Evolutionary conservation across 1,140 invertebrate species (phyloP), one percentile per base, ranked within the genome.

Genomic region (Laupala kohalensis): DNA sequence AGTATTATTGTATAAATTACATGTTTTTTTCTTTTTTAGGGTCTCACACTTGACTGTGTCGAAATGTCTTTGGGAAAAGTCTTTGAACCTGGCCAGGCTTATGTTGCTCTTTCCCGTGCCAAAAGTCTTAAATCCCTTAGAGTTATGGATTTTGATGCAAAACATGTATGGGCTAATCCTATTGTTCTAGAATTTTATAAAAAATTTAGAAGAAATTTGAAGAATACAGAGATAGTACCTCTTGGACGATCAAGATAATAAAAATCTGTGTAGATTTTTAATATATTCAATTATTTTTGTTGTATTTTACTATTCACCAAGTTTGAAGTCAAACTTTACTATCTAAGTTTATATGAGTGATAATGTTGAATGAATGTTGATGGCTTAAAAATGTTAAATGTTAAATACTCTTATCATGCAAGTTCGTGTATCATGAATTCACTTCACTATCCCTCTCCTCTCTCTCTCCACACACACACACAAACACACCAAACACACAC

Each of bases 11-110:
- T n/a, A 23, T 13, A 26, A 23, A 24, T 53, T 68, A 29, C 70
- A 4, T 70, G 67, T 30, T 25, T 6, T 74, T n/a, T 73, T n/a
- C 64, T 66, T 30, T 76, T 78, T 25, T 78, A 97, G 86, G 96
- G 96, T 5, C 85, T 98, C 77, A 97, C 95, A 9, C 83, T 98
- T 70, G 95, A 98, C 78, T 96, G 94, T 83, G 94, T 97, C 0
- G 95, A 97, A 83, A 95, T 98, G 86, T 94, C 92, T 19, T 80
- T 98, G 37, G 86, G 88, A 0, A 88, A 89, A 77, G 93, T 95
- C 13, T 98, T 98, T 82, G 94, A 97, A 82, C 90, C 92, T 25
- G 96, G 96, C 0, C 96, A 98, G 83, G 93, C 95, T 0, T 98
- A 98, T 83, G 95, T 98, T 0, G 96, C 96, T 2, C 78, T 98